These are phyloP conservation scores for Euplexia lucipara DNA, from an alignment of 2,888 invertebrate species.

Conservation along the genomic window DNA sequence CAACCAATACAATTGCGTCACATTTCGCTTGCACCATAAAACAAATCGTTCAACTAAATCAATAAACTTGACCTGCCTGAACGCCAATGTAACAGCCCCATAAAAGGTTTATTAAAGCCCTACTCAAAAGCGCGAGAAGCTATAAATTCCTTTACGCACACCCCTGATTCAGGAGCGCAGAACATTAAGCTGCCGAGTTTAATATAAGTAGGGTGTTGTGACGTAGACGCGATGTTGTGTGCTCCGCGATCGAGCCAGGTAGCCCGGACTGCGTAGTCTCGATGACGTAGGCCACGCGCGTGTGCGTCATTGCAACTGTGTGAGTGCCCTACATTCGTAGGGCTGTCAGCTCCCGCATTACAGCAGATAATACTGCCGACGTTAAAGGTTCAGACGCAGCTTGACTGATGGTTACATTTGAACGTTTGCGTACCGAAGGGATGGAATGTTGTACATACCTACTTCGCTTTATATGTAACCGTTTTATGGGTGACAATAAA, in stretches of 20 bases:
- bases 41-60: constrained; percentile 48
- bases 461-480: constrained; percentile 58
- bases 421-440: constrained; percentile 60
- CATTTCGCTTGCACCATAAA: constrained; percentile 34
- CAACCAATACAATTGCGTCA: constrained; percentile 18
- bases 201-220: constrained; percentile 71
- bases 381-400: constrained; percentile 70
- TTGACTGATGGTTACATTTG: constrained; percentile 73
- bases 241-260: constrained; percentile 75
- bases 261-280: constrained; percentile 66
- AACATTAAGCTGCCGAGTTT: constrained; percentile 73
- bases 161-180: constrained; percentile 68
- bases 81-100: constrained; percentile 64
- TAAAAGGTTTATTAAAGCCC: constrained; percentile 65
- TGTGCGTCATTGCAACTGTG: constrained; percentile 70
- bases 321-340: constrained; percentile 84
- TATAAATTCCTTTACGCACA: constrained; percentile 69
- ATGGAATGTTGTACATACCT: constrained; percentile 43
- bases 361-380: constrained; percentile 69
- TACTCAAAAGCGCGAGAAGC: constrained; percentile 64
- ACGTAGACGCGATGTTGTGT: constrained; percentile 66
- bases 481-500: constrained; percentile 58
- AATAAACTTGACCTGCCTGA: constrained; percentile 74
- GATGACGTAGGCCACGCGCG: constrained; percentile 62
- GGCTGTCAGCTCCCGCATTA: constrained; percentile 71